These are phyloP conservation scores for Cinclus mexicanus DNA, from an alignment of 2,113 vertebrate species.

Conservation along the genomic window DNA sequence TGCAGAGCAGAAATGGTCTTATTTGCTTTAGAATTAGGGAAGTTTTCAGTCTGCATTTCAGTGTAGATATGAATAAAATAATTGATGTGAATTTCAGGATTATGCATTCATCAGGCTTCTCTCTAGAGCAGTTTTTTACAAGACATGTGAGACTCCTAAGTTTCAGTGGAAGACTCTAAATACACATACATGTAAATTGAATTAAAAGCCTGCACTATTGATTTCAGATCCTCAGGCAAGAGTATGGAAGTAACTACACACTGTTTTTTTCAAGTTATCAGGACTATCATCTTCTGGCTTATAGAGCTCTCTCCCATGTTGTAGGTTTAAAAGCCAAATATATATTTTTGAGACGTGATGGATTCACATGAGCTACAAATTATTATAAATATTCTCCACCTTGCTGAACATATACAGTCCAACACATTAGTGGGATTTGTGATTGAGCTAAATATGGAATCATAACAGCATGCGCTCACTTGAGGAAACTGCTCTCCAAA, in stretches of 20 bases:
- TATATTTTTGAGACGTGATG: neutral
- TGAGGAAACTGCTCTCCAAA: neutral
- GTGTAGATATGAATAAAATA: neutral
- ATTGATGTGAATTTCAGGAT: neutral
- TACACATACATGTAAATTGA: conserved; percentile 50
- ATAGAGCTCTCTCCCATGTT: neutral
- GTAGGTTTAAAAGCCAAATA: conserved; percentile 13
- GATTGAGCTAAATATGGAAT: neutral
- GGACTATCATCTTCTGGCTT: conserved; percentile 4
- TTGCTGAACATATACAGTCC: neutral
- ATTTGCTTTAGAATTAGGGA: neutral
- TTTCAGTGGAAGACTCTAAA: conserved; percentile 32
- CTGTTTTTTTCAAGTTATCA: conserved; percentile 48
- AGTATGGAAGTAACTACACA: conserved; percentile 20
- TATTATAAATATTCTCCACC: neutral
- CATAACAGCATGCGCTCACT: neutral
- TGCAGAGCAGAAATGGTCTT: neutral
- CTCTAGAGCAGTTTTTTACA: conserved; percentile 20
- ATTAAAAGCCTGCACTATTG: conserved; percentile 31
- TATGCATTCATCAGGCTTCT: neutral
- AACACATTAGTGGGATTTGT: neutral
- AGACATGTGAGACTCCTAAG: conserved; percentile 25
- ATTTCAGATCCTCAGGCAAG: conserved; percentile 61
- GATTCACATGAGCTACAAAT: conserved; percentile 18
- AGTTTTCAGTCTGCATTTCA: neutral